Conservation (phyloP, 1,140 invertebrate species). For the Bacillus rossius region DNA sequence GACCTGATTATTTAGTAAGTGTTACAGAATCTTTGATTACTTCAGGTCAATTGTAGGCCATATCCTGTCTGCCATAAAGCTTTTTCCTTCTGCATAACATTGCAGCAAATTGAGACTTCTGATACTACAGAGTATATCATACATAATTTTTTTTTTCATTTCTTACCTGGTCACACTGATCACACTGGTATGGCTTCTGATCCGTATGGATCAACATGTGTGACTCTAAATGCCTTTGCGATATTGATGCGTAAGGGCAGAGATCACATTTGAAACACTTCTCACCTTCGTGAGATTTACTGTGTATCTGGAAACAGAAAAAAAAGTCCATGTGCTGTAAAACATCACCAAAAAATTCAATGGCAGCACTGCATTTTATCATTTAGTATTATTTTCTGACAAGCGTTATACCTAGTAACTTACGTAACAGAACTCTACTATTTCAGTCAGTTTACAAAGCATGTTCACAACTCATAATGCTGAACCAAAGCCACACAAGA, state of each 20-base stretch:
- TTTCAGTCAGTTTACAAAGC: not conserved
- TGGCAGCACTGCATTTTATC: no score
- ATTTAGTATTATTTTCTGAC: no score
- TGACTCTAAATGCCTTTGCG: slow-evolving; percentile 87
- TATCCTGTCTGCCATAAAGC: no score
- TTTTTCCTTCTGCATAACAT: no score
- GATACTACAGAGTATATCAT: no score
- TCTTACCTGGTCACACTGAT: slow-evolving; percentile 64
- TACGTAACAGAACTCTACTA: not conserved
- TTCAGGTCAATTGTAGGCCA: no score
- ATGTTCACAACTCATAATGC: not conserved
- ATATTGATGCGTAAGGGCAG: slow-evolving; percentile 92
- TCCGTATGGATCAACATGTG: slow-evolving; percentile 96
- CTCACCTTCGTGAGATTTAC: slow-evolving; percentile 92
- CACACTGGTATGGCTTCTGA: slow-evolving; percentile 83
- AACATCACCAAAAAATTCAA: no score
- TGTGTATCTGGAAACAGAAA: slow-evolving; percentile 52
- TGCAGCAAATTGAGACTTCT: no score
- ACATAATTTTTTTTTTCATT: slow-evolving; percentile 32
- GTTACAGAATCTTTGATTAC: no score
- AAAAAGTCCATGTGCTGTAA: slow-evolving; percentile 2
- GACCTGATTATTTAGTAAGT: no score
- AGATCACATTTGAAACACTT: slow-evolving; percentile 95
- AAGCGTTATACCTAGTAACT: no score
- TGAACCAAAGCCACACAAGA: no score